Evolutionary conservation across 2,888 invertebrate genomes (phyloP).

Genomic region (Dilophus febrilis): DNA sequence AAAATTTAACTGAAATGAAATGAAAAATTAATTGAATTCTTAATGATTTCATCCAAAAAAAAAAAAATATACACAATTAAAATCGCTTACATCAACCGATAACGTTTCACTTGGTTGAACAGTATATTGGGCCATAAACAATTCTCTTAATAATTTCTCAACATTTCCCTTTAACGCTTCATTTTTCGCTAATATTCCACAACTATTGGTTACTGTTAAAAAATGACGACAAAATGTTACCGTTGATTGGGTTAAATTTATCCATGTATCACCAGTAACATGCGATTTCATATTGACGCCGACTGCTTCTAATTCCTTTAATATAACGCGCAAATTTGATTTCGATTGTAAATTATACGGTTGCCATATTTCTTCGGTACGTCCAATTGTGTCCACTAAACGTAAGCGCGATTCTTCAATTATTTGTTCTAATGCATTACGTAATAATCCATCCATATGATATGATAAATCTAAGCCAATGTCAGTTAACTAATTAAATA

Average conservation of each 20-base stretch:
- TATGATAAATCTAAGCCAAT: slow-evolving; percentile 82
- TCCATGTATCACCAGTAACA: slow-evolving; percentile 26
- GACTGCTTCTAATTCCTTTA: slow-evolving; percentile 23
- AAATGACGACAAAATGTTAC: slow-evolving; percentile 27
- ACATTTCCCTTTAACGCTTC: slow-evolving; percentile 22
- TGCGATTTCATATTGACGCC: slow-evolving; percentile 24
- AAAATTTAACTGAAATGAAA: slow-evolving; percentile 24
- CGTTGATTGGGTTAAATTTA: slow-evolving; percentile 28
- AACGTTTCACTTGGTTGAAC: slow-evolving; percentile 23
- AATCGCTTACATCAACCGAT: slow-evolving; percentile 24
- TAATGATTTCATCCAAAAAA: neutral
- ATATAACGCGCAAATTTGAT: slow-evolving; percentile 23
- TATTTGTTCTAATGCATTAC: slow-evolving; percentile 38
- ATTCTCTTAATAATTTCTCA: slow-evolving; percentile 22
- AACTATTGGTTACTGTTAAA: slow-evolving; percentile 25
- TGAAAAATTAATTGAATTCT: slow-evolving; percentile 2
- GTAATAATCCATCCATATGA: slow-evolving; percentile 71
- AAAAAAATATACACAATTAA: neutral
- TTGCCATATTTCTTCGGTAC: slow-evolving; percentile 29
- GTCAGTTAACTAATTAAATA: slow-evolving; percentile 31
- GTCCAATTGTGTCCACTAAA: slow-evolving; percentile 25
- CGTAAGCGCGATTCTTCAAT: slow-evolving; percentile 27
- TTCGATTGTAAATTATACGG: slow-evolving; percentile 30
- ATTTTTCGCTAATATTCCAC: slow-evolving; percentile 25
- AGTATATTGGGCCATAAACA: slow-evolving; percentile 25